Base-by-base conservation (phyloP, 2,797 vertebrate species). In the Lepus oiostolus region DNA sequence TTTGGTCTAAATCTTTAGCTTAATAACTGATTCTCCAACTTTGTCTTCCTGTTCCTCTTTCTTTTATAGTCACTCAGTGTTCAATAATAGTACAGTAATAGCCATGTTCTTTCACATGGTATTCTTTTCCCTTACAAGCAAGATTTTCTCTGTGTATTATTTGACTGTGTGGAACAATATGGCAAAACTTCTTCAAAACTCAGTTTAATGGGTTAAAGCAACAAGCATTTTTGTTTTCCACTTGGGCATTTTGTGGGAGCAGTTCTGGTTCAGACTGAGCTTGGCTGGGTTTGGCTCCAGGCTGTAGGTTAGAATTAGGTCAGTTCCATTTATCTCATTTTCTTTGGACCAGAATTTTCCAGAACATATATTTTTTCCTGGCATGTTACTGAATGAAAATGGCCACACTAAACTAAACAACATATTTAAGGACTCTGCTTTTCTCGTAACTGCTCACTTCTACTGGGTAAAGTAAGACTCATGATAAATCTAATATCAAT, bases 61-160 rank as follows among this genome's bases (percentile, higher is more conserved):
- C 19, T 32, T 24, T 83, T 74, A 12, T 9, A 54, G 50, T 90
- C n/a, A 92, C 6, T 10, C 21, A 16, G 14, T 70, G 7, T 77
- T 22, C 90, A 76, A 81, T 54, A 35, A 86, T 3, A 94, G 84
- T 50, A 89, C 75, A 70, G 28, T 35, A 71, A 87, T 58, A 52
- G n/a, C 6, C 30, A 67, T 28, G 13, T 26, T 70, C 60, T 81
- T 90, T 32, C 38, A 85, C 3, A n/a, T 32, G n/a, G 9, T n/a
- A 54, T 79, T 85, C 6, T 47, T 93, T 5, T 24, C 4, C 1
- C 16, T 85, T 54, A 21, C 7, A 85, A 82, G 42, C 19, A 76
- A 85, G 16, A 0, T 32, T 60, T 88, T 88, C 11, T 8, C 0
- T 62, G 5, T 76, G 7, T 62, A 67, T 30, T 74, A 65, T 35